These are phyloP conservation scores for Pholis gunnellus DNA, from an alignment of 2,113 vertebrate species.

Conservation along the genomic window DNA sequence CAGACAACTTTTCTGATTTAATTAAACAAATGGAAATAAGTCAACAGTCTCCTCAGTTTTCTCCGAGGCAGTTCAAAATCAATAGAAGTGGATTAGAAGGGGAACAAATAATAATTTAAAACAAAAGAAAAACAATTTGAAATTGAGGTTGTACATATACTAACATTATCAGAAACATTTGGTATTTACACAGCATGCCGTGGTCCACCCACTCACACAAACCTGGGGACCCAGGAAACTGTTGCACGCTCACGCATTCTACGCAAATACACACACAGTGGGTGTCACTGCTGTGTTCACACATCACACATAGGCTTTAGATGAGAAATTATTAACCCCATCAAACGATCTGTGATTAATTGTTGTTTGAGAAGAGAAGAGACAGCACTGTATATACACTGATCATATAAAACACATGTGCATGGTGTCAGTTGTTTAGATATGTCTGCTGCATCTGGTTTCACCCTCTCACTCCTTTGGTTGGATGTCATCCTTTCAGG, in stretches of 20 bases:
- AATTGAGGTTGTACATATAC: slow-evolving; percentile 27
- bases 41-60: neutral
- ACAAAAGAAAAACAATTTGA: neutral
- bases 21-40: slow-evolving; percentile 9
- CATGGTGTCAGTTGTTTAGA: neutral
- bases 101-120: neutral
- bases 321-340: slow-evolving; percentile 5
- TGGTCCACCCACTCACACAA: slow-evolving; percentile 37
- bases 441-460: neutral
- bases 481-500: too few relatives aligned
- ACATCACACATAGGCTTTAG: slow-evolving; percentile 1
- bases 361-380: neutral
- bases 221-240: slow-evolving; percentile 23
- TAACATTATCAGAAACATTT: slow-evolving; percentile 44
- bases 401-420: neutral
- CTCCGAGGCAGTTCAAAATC: neutral
- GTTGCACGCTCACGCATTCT: slow-evolving; percentile 1
- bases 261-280: slow-evolving; percentile 1
- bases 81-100: slow-evolving; percentile 9
- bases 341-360: slow-evolving; percentile 7
- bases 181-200: slow-evolving; percentile 31
- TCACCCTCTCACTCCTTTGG: neutral
- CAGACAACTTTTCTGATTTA: slow-evolving; percentile 5
- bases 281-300: neutral
- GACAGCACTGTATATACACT: neutral